Evolutionary conservation across 92 coral and sea anemone species (phyloP).

Genomic region (Porites lobata): DNA sequence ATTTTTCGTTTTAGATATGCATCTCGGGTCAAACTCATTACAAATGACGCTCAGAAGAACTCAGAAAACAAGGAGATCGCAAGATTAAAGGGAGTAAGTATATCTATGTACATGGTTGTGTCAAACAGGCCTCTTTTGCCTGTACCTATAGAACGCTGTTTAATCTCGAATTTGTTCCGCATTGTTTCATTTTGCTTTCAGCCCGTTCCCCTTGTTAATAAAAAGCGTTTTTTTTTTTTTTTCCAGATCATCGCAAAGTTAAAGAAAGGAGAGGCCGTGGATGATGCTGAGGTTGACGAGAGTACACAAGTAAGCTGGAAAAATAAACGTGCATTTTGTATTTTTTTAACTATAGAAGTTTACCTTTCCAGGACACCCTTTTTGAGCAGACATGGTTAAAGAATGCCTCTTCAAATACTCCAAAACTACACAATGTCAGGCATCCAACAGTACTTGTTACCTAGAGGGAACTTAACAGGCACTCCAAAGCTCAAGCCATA

Average conservation of each 20-base stretch:
- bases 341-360: not conserved
- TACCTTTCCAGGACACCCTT: too few relatives aligned
- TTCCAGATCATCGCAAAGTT: constrained; percentile 91
- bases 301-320: not conserved
- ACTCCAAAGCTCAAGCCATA: not conserved
- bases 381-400: not conserved
- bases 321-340: not conserved
- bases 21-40: constrained; percentile 97
- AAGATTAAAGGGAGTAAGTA: constrained; percentile 96
- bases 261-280: constrained; percentile 94
- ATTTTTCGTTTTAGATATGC: constrained; percentile 78
- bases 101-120: not conserved
- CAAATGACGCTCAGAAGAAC: constrained; percentile 98
- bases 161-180: not conserved
- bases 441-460: not conserved
- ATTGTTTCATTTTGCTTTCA: not conserved
- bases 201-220: not conserved
- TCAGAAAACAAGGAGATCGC: constrained; percentile 94
- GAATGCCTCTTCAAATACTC: not conserved
- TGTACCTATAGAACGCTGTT: not conserved
- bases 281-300: constrained; percentile 70
- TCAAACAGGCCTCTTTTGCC: not conserved
- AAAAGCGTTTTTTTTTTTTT: constrained; percentile 1
- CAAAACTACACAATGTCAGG: not conserved
- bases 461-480: too few relatives aligned